These are phyloP conservation scores for Pomacea canaliculata DNA, from an alignment of 2,888 invertebrate genomes.

Conservation along the genomic window DNA sequence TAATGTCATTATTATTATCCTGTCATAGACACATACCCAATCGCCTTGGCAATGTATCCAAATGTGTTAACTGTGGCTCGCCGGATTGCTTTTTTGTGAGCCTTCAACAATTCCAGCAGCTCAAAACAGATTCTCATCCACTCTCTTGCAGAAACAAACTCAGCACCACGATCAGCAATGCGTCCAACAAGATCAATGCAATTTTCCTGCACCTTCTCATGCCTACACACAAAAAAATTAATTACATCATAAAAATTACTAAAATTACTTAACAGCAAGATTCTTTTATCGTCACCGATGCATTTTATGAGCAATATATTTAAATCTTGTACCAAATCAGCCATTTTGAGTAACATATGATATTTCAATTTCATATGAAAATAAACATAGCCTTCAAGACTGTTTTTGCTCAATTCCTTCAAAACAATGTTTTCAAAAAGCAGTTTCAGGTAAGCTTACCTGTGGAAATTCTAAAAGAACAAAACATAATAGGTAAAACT, in stretches of 20 bases:
- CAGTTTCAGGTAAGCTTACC: too few relatives aligned
- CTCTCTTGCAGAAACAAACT: constrained; percentile 97
- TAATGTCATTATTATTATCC: too few relatives aligned
- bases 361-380: too few relatives aligned
- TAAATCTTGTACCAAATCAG: background rate
- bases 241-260: background rate
- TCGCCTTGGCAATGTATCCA: constrained; percentile 99
- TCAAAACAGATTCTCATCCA: constrained; percentile 99
- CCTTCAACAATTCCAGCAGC: constrained; percentile 93
- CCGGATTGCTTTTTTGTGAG: constrained; percentile 98
- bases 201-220: constrained; percentile 95
- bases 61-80: constrained; percentile 99
- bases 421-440: too few relatives aligned
- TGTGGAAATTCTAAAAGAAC: too few relatives aligned
- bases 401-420: too few relatives aligned
- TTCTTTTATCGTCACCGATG: background rate
- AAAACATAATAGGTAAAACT: too few relatives aligned
- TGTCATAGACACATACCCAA: constrained; percentile 76
- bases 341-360: background rate
- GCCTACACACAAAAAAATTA: constrained; percentile 64
- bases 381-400: too few relatives aligned
- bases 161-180: constrained; percentile 98
- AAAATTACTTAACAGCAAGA: too few relatives aligned
- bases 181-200: constrained; percentile 99
- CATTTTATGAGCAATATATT: background rate